Evolutionary conservation across 2,797 vertebrate species (phyloP), one percentile per base, ranked within the genome.

Genomic region (Spinus pinus): DNA sequence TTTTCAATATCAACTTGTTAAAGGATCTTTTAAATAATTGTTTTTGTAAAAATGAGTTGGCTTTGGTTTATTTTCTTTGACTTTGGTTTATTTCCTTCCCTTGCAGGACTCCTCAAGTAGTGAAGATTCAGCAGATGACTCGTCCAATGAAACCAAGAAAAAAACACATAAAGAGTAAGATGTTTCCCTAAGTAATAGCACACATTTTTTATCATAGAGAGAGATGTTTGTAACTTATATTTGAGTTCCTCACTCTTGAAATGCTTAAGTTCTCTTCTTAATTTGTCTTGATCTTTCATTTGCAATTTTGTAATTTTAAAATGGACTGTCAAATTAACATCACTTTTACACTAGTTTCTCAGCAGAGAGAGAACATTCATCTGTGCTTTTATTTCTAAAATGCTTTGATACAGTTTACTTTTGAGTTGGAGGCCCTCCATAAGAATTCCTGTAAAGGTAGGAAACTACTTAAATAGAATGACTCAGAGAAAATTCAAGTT

Each of bases 131-230:
- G 98, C 96, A 58, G 98, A 98, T 88, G 98, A 98, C 46, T 98
- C 98, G 51, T 98, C 98, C 5, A 97, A 79, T 95, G 98, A 98
- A 54, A 86, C 96, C 51, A 98, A 98, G 96, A 98, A 98, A 94
- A 98, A 98, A 95, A 99, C 98, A 79, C 99, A 98, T 98, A 99
- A 98, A 98, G 99, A 99, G 98, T 99, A 97, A 97, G 98, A 97
- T 83, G 90, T 79, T 61, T 71, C 79, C 37, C 12, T 73, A 41
- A 91, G 25, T 57, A 65, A 41, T 47, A 83, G 6, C 17, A 54
- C 9, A 25, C 6, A 3, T 41, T 66, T 90, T 71, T 90, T 56
- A 9, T 51, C 10, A 9, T 19, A 31, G 17, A 81, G 21, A 39
- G 15, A n/a, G 51, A 33, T 27, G 14, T 51, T 92, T 6, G 1